Evolutionary conservation across 2,113 vertebrate genomes (phyloP).

Genomic region (Alouatta palliata): DNA sequence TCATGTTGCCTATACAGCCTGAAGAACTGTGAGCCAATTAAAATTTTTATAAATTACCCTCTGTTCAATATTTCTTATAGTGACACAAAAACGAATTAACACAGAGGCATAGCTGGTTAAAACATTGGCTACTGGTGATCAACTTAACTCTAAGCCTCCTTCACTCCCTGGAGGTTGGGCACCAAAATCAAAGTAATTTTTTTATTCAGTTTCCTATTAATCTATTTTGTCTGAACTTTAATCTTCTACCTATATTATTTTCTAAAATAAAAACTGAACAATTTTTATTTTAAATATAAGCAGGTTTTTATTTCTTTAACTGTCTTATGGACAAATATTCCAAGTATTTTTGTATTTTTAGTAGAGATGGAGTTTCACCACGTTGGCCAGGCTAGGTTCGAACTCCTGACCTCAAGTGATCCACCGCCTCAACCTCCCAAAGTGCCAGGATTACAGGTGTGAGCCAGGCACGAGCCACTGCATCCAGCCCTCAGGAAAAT

Average conservation of each 20-base stretch:
- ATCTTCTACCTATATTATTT: not conserved
- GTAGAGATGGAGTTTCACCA: too few species aligned
- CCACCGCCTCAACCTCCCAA: too few species aligned
- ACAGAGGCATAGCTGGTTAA: not conserved
- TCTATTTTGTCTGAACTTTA: slow-evolving; percentile 22
- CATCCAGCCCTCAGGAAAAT: too few species aligned
- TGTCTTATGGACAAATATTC: not conserved
- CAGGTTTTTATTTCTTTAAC: slow-evolving; percentile 31
- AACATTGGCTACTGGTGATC: not conserved
- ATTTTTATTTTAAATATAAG: slow-evolving; percentile 7
- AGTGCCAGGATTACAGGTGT: too few species aligned
- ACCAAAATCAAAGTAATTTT: slow-evolving; percentile 20
- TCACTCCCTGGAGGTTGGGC: not conserved
- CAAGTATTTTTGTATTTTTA: not conserved
- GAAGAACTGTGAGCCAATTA: too few species aligned
- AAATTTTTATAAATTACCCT: too few species aligned
- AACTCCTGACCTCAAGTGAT: too few species aligned
- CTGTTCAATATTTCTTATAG: too few species aligned
- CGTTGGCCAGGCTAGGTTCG: too few species aligned
- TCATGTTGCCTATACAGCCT: too few species aligned
- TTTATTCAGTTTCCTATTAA: slow-evolving; percentile 31
- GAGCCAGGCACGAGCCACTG: too few species aligned
- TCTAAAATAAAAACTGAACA: slow-evolving; percentile 22
- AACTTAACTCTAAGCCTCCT: not conserved
- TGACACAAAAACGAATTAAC: too few species aligned